Percentiles rank a stretch among this genome's conserved stretches.
phyloP scores from a whole-genome alignment of 2,888 invertebrate species.

The Drosophila mercatorum region DNA sequence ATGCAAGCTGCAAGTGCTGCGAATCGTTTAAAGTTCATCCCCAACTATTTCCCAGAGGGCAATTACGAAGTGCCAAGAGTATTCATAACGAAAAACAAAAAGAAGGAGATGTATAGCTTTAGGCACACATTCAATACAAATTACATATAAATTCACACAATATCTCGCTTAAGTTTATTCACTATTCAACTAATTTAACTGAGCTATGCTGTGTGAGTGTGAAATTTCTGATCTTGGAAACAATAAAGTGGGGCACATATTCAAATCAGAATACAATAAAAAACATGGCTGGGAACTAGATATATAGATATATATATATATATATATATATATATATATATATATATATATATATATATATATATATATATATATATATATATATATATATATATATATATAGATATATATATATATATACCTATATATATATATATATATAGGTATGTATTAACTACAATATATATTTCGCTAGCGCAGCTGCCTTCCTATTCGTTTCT shows the following conservation, averaged over 20 bases:
- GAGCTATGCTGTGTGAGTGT: slow-evolving; percentile 33
- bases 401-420: slow-evolving; percentile 19
- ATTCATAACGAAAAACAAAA: slow-evolving; percentile 47
- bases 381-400: slow-evolving; percentile 13
- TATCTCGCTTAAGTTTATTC: slow-evolving; percentile 30
- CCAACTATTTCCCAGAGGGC: slow-evolving; percentile 61
- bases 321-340: slow-evolving; percentile 20
- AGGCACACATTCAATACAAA: slow-evolving; percentile 83
- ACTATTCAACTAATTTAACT: slow-evolving; percentile 44
- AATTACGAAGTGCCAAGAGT: slow-evolving; percentile 37
- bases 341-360: slow-evolving; percentile 18
- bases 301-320: slow-evolving; percentile 11
- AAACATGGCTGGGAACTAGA: slow-evolving; percentile 35
- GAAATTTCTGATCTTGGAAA: slow-evolving; percentile 11
- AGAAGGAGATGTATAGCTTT: slow-evolving; percentile 48
- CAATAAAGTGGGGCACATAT: slow-evolving; percentile 14
- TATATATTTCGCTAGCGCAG: slow-evolving; percentile 42
- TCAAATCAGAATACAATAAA: background rate
- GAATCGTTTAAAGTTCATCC: slow-evolving; percentile 56
- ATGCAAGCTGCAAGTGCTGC: slow-evolving; percentile 25
- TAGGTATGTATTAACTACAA: slow-evolving; percentile 19
- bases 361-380: slow-evolving; percentile 29
- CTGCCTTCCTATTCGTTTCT: slow-evolving; percentile 46
- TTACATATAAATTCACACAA: slow-evolving; percentile 57
- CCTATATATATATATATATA: slow-evolving; percentile 17